Evolutionary conservation across 2,797 vertebrate species (phyloP).

Genomic region (Neomorphus geoffroyi): DNA sequence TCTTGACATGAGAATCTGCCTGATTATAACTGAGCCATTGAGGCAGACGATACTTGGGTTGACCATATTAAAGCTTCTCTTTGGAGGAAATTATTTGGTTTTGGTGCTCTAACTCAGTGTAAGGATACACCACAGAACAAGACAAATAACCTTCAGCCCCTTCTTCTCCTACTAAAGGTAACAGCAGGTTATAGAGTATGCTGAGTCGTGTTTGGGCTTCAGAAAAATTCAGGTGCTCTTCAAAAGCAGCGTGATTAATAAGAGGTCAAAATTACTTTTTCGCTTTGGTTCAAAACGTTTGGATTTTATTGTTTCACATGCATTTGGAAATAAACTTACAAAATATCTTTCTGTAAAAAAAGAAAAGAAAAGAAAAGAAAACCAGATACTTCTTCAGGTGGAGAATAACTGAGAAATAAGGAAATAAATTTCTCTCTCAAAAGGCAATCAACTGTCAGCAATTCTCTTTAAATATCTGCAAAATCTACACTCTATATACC

Average conservation of each 20-base stretch:
- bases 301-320: background rate
- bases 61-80: background rate
- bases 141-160: background rate
- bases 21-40: background rate
- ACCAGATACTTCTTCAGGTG: background rate
- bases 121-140: background rate
- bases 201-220: background rate
- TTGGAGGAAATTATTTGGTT: background rate
- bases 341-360: background rate
- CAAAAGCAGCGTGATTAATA: background rate
- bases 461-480: background rate
- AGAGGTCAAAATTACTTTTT: background rate
- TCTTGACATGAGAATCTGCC: background rate
- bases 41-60: background rate
- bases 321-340: background rate
- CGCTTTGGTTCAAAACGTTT: background rate
- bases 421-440: background rate
- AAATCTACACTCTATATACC: background rate
- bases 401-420: background rate
- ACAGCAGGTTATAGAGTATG: background rate
- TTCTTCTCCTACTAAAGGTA: background rate
- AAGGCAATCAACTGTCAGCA: background rate
- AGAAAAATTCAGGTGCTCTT: background rate
- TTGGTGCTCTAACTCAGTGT: background rate
- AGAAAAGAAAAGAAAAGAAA: no score